Percentiles rank a stretch among this genome's conserved stretches.
These are phyloP conservation scores for Eolophus roseicapilla DNA, from an alignment of 2,113 vertebrate genomes.

Conservation along the genomic window DNA sequence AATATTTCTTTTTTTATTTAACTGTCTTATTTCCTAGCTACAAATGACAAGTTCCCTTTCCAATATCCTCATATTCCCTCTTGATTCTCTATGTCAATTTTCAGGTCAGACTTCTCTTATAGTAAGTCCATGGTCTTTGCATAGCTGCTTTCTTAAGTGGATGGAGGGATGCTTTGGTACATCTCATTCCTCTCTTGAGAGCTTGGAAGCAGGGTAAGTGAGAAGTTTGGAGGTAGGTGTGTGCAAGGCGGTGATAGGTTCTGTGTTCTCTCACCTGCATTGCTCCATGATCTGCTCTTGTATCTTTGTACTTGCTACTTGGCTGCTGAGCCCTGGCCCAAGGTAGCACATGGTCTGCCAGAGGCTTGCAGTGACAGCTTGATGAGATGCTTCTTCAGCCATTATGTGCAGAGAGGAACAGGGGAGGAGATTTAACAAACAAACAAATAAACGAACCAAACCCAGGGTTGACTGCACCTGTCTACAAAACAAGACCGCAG, in stretches of 20 bases:
- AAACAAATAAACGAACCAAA: not conserved
- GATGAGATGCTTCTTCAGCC: not conserved
- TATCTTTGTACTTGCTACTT: not conserved
- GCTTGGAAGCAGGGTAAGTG: not conserved
- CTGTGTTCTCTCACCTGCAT: not conserved
- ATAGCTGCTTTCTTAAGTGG: not conserved
- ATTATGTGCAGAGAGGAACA: not conserved
- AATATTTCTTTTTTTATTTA: not conserved
- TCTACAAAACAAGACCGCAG: not conserved
- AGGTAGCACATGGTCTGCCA: constrained; percentile 9
- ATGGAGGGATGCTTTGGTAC: not conserved
- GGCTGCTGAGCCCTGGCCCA: constrained; percentile 14
- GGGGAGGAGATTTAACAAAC: not conserved
- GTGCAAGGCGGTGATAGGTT: not conserved
- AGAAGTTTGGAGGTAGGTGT: not conserved
- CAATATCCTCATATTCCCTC: not conserved
- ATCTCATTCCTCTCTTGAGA: not conserved
- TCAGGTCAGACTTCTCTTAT: not conserved
- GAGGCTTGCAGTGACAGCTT: not conserved
- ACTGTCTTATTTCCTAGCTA: not conserved
- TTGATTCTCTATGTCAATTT: not conserved
- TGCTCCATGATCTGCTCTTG: not conserved
- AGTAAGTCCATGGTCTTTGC: not conserved
- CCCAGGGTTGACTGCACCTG: not conserved
- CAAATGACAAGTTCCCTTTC: not conserved